Conservation (phyloP, 2,797 vertebrate genomes). For the Chaetodon trifasciatus region DNA sequence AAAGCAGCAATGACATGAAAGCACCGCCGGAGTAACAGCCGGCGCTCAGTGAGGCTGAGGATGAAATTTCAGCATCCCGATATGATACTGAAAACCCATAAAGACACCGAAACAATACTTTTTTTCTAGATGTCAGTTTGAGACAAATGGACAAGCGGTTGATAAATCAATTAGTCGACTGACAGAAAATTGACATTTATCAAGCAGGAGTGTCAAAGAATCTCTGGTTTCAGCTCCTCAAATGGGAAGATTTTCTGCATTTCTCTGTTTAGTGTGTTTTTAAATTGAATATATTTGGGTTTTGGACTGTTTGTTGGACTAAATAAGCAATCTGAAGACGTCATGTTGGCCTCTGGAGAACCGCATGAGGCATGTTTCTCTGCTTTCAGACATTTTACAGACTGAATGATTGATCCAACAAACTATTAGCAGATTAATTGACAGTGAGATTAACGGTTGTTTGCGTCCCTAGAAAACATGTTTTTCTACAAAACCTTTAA, state of each 20-base stretch:
- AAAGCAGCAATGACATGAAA: conserved; percentile 1
- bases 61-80: not conserved
- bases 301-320: not conserved
- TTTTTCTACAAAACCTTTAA: not conserved
- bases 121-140: not conserved
- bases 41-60: too few species aligned
- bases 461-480: not conserved
- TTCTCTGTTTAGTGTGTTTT: not conserved
- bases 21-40: conserved; percentile 3
- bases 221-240: not conserved
- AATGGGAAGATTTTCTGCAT: not conserved
- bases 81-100: not conserved
- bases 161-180: not conserved
- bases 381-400: not conserved
- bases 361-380: not conserved
- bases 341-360: not conserved
- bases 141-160: not conserved
- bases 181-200: not conserved
- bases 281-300: not conserved
- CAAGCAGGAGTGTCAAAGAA: not conserved
- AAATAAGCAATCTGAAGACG: not conserved
- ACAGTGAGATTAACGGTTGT: too few species aligned
- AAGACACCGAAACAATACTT: not conserved
- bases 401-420: not conserved
- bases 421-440: not conserved